Conservation (phyloP, 2,113 vertebrate species). For the Dunckerocampus dactyliophorus region DNA sequence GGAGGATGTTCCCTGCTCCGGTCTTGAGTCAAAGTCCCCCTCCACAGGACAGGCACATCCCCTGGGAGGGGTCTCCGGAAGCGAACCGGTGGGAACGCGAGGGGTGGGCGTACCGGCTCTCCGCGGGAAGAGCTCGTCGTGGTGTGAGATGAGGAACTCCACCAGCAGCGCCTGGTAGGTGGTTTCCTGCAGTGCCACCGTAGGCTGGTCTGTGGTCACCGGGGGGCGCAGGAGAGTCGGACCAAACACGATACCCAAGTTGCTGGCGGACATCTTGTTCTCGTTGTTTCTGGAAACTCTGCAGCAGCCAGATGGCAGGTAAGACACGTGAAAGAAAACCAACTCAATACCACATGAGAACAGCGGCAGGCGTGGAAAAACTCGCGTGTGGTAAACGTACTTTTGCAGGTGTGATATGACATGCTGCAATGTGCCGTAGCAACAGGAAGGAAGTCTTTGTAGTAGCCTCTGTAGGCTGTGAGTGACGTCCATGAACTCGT, state of each 20-base stretch:
- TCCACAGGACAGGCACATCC: constrained; percentile 33
- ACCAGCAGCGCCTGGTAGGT: constrained; percentile 83
- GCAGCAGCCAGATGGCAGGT: constrained; percentile 10
- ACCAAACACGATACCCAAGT: constrained; percentile 91
- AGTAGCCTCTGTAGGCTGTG: constrained; percentile 73
- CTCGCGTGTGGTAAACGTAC: constrained; percentile 53
- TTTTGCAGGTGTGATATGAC: constrained; percentile 81
- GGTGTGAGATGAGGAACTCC: constrained; percentile 85
- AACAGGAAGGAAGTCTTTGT: constrained; percentile 74
- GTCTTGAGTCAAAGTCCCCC: constrained; percentile 8
- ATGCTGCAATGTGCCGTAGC: constrained; percentile 83
- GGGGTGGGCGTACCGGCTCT: constrained; percentile 52
- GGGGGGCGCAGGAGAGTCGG: constrained; percentile 83
- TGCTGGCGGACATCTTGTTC: constrained; percentile 91
- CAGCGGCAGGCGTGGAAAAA: too few species aligned
- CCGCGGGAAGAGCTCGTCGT: constrained; percentile 73
- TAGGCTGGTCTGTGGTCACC: constrained; percentile 65
- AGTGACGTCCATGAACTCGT: constrained; percentile 48
- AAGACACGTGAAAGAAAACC: not conserved
- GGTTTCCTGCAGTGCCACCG: constrained; percentile 80
- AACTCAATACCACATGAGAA: too few species aligned
- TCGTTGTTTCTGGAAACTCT: constrained; percentile 83
- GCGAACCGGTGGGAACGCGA: constrained; percentile 48
- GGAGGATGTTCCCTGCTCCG: constrained; percentile 35
- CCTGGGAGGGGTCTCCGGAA: constrained; percentile 44